These are phyloP conservation scores for Acronicta alni DNA, from an alignment of 2,888 invertebrate genomes.

Conservation along the genomic window DNA sequence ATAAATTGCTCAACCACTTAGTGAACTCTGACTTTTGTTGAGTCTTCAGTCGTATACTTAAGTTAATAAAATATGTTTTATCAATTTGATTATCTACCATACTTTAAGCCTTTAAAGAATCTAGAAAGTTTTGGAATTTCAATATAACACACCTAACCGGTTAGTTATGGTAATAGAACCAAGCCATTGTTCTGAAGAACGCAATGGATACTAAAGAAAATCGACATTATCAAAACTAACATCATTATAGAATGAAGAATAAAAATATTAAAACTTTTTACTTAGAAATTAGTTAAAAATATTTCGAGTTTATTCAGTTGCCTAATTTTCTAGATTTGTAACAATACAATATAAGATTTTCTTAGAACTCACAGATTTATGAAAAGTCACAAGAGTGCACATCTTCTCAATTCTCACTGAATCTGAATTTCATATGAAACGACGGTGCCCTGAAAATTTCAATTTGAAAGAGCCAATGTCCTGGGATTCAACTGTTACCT, in stretches of 20 bases:
- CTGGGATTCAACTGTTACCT: constrained; percentile 38
- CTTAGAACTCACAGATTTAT: too few relatives aligned
- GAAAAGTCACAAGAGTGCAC: neutral
- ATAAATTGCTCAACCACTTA: constrained; percentile 13
- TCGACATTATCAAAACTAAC: too few relatives aligned
- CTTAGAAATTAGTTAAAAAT: too few relatives aligned
- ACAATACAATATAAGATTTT: too few relatives aligned
- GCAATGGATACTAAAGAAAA: too few relatives aligned
- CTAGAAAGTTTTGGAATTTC: neutral
- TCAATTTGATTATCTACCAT: neutral
- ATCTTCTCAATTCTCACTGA: constrained; percentile 2
- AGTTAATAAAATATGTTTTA: neutral
- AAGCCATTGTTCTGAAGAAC: constrained; percentile 5
- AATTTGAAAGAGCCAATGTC: constrained; percentile 38
- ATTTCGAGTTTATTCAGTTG: too few relatives aligned
- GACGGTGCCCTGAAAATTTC: constrained; percentile 18
- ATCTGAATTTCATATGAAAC: constrained; percentile 25
- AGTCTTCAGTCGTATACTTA: neutral
- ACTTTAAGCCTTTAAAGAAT: neutral
- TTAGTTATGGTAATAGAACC: neutral
- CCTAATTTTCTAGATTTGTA: too few relatives aligned
- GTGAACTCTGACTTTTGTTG: neutral
- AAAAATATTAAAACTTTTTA: too few relatives aligned
- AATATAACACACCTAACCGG: neutral
- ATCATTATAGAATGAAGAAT: too few relatives aligned